Evolutionary conservation across 2,888 invertebrate species (phyloP).

Genomic region (Acronicta psi): DNA sequence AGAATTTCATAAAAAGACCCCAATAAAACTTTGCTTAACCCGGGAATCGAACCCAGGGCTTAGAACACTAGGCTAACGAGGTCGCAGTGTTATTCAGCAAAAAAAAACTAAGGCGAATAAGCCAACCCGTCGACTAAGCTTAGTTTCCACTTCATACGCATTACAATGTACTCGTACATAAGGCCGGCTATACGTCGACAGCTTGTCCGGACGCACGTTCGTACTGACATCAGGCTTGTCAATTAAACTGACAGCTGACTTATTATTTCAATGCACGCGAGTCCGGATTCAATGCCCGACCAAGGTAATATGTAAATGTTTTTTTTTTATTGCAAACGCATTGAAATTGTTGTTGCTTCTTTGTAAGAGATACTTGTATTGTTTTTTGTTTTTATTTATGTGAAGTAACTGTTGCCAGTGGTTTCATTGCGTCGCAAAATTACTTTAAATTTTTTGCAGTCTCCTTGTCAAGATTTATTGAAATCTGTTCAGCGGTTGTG

Average conservation of each 20-base stretch:
- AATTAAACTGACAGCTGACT: conserved; percentile 71
- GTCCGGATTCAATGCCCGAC: conserved; percentile 59
- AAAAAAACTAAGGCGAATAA: neutral
- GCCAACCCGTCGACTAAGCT: neutral
- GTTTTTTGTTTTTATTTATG: neutral
- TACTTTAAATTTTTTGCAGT: no score
- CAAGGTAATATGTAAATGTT: conserved; percentile 46
- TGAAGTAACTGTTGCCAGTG: no score
- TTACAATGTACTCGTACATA: conserved; percentile 38
- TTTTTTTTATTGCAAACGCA: conserved; percentile 43
- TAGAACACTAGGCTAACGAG: no score
- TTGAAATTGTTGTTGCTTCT: conserved; percentile 36
- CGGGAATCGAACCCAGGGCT: no score
- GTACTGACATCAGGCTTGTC: conserved; percentile 63
- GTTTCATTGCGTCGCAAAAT: no score
- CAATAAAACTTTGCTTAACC: no score
- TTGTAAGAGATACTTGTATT: neutral
- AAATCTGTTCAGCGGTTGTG: no score
- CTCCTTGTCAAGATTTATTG: no score
- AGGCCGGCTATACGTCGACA: conserved; percentile 33
- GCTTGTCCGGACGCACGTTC: conserved; percentile 28
- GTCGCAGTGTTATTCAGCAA: no score
- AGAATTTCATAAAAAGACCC: no score
- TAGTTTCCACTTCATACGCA: conserved; percentile 10
- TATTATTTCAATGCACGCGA: conserved; percentile 68